Evolutionary conservation across 2,113 vertebrate species (phyloP).

Genomic region (Fulica atra): DNA sequence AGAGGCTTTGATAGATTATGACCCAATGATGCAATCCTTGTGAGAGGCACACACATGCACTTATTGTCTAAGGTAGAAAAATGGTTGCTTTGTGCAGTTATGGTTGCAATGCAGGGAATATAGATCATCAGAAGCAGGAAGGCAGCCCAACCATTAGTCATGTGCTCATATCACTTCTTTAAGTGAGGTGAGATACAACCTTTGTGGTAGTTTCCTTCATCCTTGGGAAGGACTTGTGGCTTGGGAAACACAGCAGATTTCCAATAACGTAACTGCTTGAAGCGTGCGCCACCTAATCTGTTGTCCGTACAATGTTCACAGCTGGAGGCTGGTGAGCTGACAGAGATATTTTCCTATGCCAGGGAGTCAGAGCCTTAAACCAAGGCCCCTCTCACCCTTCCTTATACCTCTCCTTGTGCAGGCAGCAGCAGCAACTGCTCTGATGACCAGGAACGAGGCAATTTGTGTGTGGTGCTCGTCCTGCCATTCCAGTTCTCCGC

Average conservation of each 20-base stretch:
- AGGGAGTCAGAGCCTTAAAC: neutral
- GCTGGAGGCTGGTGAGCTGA: neutral
- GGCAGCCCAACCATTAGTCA: neutral
- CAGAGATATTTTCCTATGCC: accelerated
- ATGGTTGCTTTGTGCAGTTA: slow-evolving; percentile 59
- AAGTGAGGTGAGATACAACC: neutral
- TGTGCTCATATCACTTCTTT: neutral
- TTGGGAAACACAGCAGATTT: neutral
- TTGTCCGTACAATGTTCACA: neutral
- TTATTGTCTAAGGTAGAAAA: slow-evolving; percentile 65
- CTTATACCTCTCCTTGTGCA: neutral
- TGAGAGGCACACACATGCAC: slow-evolving; percentile 66
- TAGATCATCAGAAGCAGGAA: slow-evolving; percentile 35
- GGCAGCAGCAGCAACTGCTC: accelerated
- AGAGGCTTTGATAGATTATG: slow-evolving; percentile 66
- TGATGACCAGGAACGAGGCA: neutral
- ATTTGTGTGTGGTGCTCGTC: neutral
- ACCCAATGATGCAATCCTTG: slow-evolving; percentile 55
- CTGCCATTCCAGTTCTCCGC: neutral
- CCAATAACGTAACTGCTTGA: neutral
- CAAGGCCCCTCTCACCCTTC: neutral
- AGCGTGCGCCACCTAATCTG: neutral
- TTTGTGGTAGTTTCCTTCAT: neutral
- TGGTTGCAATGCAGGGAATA: neutral
- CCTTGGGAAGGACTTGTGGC: accelerated